phyloP scores from a whole-genome alignment of 2,113 vertebrate species.

The Misgurnus mizolepis region DNA sequence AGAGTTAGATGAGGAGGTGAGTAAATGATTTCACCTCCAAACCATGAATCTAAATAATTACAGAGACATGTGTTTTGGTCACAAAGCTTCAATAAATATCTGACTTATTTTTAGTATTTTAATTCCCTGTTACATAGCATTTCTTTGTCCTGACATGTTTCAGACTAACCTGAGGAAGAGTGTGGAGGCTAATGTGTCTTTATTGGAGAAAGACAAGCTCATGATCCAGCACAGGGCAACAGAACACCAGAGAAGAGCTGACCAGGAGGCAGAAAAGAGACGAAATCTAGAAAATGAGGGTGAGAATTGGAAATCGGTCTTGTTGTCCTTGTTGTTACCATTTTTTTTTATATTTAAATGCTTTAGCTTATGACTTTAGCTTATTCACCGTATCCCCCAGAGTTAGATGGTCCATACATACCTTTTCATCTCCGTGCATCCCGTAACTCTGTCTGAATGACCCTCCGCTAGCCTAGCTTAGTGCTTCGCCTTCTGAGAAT shows the following conservation, averaged over 20 bases:
- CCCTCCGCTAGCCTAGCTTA: too few relatives aligned
- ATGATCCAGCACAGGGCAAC: constrained; percentile 88
- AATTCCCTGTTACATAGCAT: constrained; percentile 13
- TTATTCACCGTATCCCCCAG: too few relatives aligned
- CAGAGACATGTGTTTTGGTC: background rate
- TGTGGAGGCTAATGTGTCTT: constrained; percentile 82
- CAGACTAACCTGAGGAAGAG: constrained; percentile 83
- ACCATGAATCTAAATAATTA: background rate
- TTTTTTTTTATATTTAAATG: background rate
- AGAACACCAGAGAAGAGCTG: constrained; percentile 94
- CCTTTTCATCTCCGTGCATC: too few relatives aligned
- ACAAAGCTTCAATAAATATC: background rate
- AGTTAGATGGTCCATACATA: too few relatives aligned
- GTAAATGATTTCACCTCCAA: constrained; percentile 10
- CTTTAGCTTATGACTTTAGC: too few relatives aligned
- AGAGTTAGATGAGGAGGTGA: constrained; percentile 97
- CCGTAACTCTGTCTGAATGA: too few relatives aligned
- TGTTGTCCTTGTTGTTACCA: background rate
- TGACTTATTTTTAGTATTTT: constrained; percentile 1
- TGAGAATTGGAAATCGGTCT: constrained; percentile 56
- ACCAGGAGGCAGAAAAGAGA: constrained; percentile 94
- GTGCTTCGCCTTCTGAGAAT: too few relatives aligned
- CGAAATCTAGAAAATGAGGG: constrained; percentile 96
- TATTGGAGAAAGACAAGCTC: constrained; percentile 95
- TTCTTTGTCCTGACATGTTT: constrained; percentile 26